Conservation (phyloP, 2,888 invertebrate species). For the Dinocampus coccinellae region DNA sequence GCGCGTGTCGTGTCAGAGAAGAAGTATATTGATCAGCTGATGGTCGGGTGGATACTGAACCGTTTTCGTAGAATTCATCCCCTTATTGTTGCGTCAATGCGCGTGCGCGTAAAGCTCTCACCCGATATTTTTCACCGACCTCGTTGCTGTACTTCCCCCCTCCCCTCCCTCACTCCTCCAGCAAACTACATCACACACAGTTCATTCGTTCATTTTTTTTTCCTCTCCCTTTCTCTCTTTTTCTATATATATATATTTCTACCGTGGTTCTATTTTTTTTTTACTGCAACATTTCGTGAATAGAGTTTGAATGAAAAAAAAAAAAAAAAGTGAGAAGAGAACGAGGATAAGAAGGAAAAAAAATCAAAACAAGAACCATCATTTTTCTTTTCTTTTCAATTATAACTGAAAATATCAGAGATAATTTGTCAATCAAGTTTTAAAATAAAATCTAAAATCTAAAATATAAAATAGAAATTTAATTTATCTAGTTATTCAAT, state of each 20-base stretch:
- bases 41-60: constrained; percentile 67
- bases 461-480: too few relatives aligned
- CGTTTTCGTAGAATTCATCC: constrained; percentile 63
- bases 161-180: too few relatives aligned
- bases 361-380: neutral
- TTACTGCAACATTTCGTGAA: neutral
- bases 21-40: constrained; percentile 66
- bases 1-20: constrained; percentile 41
- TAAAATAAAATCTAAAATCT: too few relatives aligned
- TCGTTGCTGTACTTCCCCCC: constrained; percentile 29
- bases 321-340: neutral
- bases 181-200: neutral
- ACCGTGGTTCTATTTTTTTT: neutral
- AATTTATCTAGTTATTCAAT: too few relatives aligned
- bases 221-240: neutral
- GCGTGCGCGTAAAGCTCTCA: constrained; percentile 51
- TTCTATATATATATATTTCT: neutral
- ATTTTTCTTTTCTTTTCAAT: neutral
- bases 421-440: too few relatives aligned
- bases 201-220: constrained; percentile 3
- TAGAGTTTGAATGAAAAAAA: neutral
- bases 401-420: too few relatives aligned
- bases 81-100: constrained; percentile 54
- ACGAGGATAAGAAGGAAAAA: neutral
- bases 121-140: constrained; percentile 37